These are phyloP conservation scores for Arvicanthis niloticus DNA, from an alignment of 2,113 vertebrate species.

Conservation along the genomic window DNA sequence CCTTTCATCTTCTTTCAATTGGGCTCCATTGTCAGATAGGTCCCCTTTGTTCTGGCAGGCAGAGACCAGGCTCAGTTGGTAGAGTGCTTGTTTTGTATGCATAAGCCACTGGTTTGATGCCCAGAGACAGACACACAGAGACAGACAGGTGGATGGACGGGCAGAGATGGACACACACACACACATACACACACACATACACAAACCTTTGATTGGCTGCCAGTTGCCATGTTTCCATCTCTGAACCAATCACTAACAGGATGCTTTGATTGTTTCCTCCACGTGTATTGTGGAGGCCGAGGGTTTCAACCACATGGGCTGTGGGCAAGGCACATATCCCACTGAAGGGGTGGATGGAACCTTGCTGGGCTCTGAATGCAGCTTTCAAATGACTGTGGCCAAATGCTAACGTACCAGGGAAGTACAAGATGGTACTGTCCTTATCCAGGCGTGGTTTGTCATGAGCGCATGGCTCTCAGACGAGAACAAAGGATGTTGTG, in stretches of 20 bases:
- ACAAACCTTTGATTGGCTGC: background rate
- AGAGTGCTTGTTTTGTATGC: background rate
- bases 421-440: background rate
- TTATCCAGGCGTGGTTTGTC: background rate
- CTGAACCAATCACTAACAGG: background rate
- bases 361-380: background rate
- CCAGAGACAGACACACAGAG: background rate
- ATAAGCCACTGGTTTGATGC: background rate
- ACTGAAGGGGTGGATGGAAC: background rate
- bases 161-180: too few relatives aligned
- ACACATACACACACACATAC: background rate
- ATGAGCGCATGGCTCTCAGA: background rate
- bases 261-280: background rate
- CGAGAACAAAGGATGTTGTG: slow-evolving; percentile 65
- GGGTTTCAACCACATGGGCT: background rate
- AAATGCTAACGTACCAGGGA: background rate
- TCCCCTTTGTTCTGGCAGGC: background rate
- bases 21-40: background rate
- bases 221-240: background rate
- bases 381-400: background rate
- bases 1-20: background rate
- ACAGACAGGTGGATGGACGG: background rate
- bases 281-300: background rate
- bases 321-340: background rate
- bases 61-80: background rate